phyloP scores from a whole-genome alignment of 2,113 vertebrate species.

The Alethe castanea region DNA sequence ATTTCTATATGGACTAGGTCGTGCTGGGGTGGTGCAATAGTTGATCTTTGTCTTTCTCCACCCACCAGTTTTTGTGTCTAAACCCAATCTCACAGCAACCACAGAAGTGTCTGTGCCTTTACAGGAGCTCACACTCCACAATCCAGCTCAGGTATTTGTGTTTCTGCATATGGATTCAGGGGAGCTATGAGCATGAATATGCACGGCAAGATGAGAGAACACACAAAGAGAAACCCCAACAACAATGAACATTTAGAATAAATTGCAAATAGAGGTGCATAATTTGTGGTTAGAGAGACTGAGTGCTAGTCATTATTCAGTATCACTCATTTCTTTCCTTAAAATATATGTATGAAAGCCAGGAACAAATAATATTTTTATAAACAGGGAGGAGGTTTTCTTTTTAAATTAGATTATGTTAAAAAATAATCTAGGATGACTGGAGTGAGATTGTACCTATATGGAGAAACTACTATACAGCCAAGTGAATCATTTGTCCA shows the following conservation, averaged over 20 bases:
- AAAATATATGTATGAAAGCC: neutral
- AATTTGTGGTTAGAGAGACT: constrained; percentile 20
- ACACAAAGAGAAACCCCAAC: neutral
- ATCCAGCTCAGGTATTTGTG: neutral
- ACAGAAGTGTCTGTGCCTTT: neutral
- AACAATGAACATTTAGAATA: neutral
- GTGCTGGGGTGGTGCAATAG: neutral
- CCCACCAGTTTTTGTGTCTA: neutral
- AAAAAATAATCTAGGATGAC: constrained; percentile 32
- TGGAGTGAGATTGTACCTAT: constrained; percentile 10
- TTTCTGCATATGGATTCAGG: neutral
- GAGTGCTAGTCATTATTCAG: constrained; percentile 18
- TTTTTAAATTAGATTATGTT: constrained; percentile 30
- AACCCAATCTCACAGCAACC: neutral
- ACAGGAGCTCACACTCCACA: neutral
- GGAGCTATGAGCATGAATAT: neutral
- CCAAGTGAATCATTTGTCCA: constrained; percentile 50
- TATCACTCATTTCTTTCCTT: constrained; percentile 23
- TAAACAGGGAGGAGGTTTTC: constrained; percentile 5
- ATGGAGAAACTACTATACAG: constrained; percentile 31
- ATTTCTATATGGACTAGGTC: rapidly evolving
- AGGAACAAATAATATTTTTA: constrained; percentile 47
- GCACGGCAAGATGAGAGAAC: neutral
- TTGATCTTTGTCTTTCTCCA: neutral
- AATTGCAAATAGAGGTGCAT: constrained; percentile 20